These are phyloP conservation scores for Cacajao melanocephalus DNA, from an alignment of 2,797 vertebrate genomes.

Conservation along the genomic window DNA sequence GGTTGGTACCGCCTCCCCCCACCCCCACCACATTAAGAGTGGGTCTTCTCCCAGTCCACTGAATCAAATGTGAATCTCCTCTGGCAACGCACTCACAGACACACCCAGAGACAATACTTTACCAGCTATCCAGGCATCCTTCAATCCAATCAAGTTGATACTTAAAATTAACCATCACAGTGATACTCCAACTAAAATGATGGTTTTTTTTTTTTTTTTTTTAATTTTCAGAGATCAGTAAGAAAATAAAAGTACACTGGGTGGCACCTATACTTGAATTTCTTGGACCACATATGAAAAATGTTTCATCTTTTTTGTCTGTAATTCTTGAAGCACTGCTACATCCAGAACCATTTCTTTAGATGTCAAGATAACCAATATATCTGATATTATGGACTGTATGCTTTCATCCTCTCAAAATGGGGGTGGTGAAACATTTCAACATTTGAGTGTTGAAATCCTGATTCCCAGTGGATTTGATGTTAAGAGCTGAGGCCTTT, in stretches of 20 bases:
- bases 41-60: background rate
- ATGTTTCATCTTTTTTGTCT: background rate
- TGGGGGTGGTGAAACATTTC: background rate
- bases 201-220: too few relatives aligned
- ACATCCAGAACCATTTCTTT: background rate
- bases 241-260: background rate
- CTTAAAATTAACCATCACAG: background rate
- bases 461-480: background rate
- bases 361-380: background rate
- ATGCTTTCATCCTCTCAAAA: background rate
- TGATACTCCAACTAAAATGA: background rate
- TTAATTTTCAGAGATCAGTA: background rate
- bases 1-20: accelerated
- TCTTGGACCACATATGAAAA: background rate
- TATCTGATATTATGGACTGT: background rate
- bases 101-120: background rate
- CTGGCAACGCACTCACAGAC: background rate
- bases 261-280: background rate
- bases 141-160: background rate
- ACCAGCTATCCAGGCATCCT: background rate
- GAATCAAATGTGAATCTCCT: background rate
- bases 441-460: background rate
- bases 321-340: background rate
- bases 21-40: background rate
- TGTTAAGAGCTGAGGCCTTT: background rate